Percentiles rank a stretch among this genome's conserved stretches.
phyloP scores from a whole-genome alignment of 2,797 vertebrate genomes.

The Oreochromis grahami region DNA sequence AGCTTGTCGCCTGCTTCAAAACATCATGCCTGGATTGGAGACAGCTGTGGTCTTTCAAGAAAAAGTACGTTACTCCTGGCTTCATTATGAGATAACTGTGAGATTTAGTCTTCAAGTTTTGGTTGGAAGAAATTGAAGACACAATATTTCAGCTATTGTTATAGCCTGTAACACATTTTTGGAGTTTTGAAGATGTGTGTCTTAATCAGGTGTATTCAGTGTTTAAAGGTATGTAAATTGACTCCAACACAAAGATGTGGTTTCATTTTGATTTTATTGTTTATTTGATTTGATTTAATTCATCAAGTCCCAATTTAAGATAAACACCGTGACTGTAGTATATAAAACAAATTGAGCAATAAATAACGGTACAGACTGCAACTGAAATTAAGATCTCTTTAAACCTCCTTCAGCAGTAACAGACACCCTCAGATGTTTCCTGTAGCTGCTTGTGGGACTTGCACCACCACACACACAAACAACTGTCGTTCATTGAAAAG shows the following conservation, averaged over 20 bases:
- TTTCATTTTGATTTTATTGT: background rate
- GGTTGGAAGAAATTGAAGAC: background rate
- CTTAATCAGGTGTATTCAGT: background rate
- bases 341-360: background rate
- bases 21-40: slow-evolving; percentile 98
- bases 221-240: background rate
- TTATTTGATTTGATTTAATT: background rate
- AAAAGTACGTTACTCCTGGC: slow-evolving; percentile 76
- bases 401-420: background rate
- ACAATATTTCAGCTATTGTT: background rate
- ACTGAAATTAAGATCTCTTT: background rate
- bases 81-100: background rate
- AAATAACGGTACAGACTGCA: background rate
- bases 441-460: background rate
- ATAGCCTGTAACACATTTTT: background rate
- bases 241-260: background rate
- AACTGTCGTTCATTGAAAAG: background rate
- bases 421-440: background rate
- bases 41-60: slow-evolving; percentile 99
- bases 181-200: background rate
- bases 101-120: background rate
- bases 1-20: slow-evolving; percentile 92
- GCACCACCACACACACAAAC: background rate
- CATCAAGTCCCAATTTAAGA: background rate
- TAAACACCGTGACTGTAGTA: fast-evolving